Conservation (phyloP, 1,140 invertebrate species). For the Leptinotarsa lineolata region DNA sequence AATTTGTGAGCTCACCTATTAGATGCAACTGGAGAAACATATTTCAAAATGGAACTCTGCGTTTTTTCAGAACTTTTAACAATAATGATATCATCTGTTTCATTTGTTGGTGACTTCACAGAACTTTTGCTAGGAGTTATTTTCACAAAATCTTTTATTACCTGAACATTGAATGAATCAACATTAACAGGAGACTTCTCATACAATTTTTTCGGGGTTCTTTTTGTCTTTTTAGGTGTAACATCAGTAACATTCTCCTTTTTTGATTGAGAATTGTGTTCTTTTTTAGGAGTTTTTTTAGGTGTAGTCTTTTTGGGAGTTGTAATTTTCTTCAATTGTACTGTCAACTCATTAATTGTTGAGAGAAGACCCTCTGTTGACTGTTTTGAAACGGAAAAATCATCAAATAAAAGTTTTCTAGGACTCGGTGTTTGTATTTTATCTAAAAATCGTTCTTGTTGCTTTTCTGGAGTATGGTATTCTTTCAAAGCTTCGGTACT, state of each 20-base stretch:
- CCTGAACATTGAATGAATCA: slow-evolving; percentile 49
- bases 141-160: slow-evolving; percentile 50
- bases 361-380: background rate
- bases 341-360: background rate
- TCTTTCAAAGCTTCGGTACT: slow-evolving; percentile 16
- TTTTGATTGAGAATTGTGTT: slow-evolving; percentile 1
- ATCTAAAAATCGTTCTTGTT: background rate
- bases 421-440: slow-evolving; percentile 8
- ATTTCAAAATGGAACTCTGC: slow-evolving; percentile 33
- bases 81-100: slow-evolving; percentile 23
- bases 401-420: background rate
- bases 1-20: slow-evolving; percentile 31
- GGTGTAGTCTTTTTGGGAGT: background rate
- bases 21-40: slow-evolving; percentile 40
- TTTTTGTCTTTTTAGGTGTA: slow-evolving; percentile 22
- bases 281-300: slow-evolving; percentile 5
- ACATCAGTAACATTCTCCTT: background rate
- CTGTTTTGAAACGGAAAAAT: background rate
- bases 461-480: slow-evolving; percentile 21
- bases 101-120: slow-evolving; percentile 5
- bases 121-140: slow-evolving; percentile 47
- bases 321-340: background rate
- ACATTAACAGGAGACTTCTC: slow-evolving; percentile 45
- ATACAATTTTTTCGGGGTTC: slow-evolving; percentile 45
- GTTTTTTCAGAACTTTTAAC: slow-evolving; percentile 32